Evolutionary conservation across 2,113 vertebrate genomes (phyloP), one percentile per base, ranked within the genome.

Genomic region (Sander lucioperca): DNA sequence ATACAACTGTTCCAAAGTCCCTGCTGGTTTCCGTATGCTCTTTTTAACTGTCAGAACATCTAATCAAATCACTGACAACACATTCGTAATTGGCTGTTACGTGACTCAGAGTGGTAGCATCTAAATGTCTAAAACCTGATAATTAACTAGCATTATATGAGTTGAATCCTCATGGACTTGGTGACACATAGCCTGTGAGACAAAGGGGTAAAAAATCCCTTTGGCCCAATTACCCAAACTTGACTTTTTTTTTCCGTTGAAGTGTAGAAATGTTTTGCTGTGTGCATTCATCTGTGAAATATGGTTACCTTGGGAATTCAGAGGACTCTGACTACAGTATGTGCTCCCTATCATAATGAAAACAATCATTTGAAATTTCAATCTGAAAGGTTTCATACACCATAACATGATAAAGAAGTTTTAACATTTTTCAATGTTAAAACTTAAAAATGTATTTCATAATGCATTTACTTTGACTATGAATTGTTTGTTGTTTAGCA

Each of bases 1-100:
- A 53, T 12, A 19, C 21, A 48, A 10, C 14, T 54, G 47, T 50
- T 19, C n/a, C 12, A 47, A 72, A 65, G 23, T 33, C 51, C 36
- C 39, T 43, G 4, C 53, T 54, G 11, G 59, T 43, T 65, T 14
- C 25, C 33, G 1, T 19, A 11, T 14, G 6, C 9, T 23, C 50
- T 30, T 62, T 64, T 64, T 53, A 65, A 51, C 48, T 53, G 54
- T 74, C 74, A 50, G 72, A 27, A 27, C 27, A 27, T 27, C 2
- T 0, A 72, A 63, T 76, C 12, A 33, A 72, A 53, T 48, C 16
- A 45, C 15, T 18, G 36, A 18, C 51, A 39, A 30, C 43, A 48
- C 15, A 16, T 19, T 61, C 27, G 15, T 81, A 81, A 79, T 51
- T 79, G 58, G 58, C 53, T 54, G 59, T 51, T 25, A 8, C 12